phyloP scores from a whole-genome alignment of 2,113 vertebrate genomes.

The Psettodes erumei region DNA sequence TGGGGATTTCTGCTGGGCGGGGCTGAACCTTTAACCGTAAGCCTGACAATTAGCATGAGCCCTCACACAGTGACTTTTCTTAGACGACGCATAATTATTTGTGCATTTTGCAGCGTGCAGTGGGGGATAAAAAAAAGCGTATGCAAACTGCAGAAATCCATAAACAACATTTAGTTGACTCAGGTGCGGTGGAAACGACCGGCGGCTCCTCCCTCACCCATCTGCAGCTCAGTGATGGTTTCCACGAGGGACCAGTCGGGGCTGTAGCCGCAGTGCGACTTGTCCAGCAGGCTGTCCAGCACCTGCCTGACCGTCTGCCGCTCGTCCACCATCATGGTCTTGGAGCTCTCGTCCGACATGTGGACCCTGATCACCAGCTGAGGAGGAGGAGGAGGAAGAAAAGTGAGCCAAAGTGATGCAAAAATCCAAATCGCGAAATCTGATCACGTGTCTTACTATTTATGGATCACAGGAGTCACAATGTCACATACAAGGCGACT shows the following conservation, averaged over 20 bases:
- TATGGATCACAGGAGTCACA: neutral
- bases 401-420: neutral
- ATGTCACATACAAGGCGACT: constrained; percentile 1
- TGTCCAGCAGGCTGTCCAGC: constrained; percentile 96
- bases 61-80: neutral
- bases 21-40: constrained; percentile 4
- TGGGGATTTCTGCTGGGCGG: neutral
- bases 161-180: constrained; percentile 28
- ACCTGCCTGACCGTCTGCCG: constrained; percentile 97
- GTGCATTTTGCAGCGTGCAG: no score
- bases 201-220: constrained; percentile 86
- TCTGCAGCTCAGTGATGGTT: constrained; percentile 94
- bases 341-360: constrained; percentile 99
- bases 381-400: constrained; percentile 26
- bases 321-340: constrained; percentile 99
- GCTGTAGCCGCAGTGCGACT: constrained; percentile 96
- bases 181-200: neutral
- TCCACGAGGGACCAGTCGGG: constrained; percentile 97
- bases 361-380: constrained; percentile 97
- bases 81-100: neutral
- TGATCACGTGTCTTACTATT: constrained; percentile 8
- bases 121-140: no score
- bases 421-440: no score
- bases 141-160: neutral
- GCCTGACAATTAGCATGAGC: neutral